A percentile compares a stretch with the other conserved stretches of the same genome.
phyloP scores from a whole-genome alignment of 2,113 vertebrate genomes.

The Aramus guarauna region DNA sequence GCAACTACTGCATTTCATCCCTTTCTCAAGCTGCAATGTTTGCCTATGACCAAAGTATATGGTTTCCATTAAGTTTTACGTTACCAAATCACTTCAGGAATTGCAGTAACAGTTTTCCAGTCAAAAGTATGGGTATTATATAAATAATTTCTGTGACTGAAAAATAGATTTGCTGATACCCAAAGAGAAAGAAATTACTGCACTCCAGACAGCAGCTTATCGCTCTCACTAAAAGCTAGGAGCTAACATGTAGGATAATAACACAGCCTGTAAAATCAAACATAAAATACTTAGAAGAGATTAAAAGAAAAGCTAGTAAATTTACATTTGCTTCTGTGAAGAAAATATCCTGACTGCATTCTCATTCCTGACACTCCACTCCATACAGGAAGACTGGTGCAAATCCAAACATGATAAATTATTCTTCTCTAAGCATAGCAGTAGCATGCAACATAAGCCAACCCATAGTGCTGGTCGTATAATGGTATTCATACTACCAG shows the following conservation, averaged over 20 bases:
- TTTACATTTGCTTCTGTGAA: not conserved
- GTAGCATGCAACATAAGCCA: not conserved
- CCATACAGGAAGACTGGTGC: not conserved
- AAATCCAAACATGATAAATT: not conserved
- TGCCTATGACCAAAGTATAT: not conserved
- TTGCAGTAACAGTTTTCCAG: not conserved
- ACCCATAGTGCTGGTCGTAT: not conserved
- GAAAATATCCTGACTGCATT: not conserved
- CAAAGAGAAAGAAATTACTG: not conserved
- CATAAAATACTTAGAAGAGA: not conserved
- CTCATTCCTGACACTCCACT: not conserved
- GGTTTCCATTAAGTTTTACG: not conserved
- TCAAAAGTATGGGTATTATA: not conserved
- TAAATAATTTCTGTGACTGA: not conserved
- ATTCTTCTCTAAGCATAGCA: not conserved
- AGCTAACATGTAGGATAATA: not conserved
- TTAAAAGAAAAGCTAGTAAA: not conserved
- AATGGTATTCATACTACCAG: not conserved
- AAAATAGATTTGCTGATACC: not conserved
- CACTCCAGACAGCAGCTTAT: not conserved
- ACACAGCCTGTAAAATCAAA: not conserved
- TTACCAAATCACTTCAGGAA: not conserved
- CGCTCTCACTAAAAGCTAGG: not conserved
- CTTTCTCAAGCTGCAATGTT: not conserved
- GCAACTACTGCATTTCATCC: not conserved